Base-by-base conservation (phyloP, 2,113 vertebrate species). In the Formicarius rufipectus region DNA sequence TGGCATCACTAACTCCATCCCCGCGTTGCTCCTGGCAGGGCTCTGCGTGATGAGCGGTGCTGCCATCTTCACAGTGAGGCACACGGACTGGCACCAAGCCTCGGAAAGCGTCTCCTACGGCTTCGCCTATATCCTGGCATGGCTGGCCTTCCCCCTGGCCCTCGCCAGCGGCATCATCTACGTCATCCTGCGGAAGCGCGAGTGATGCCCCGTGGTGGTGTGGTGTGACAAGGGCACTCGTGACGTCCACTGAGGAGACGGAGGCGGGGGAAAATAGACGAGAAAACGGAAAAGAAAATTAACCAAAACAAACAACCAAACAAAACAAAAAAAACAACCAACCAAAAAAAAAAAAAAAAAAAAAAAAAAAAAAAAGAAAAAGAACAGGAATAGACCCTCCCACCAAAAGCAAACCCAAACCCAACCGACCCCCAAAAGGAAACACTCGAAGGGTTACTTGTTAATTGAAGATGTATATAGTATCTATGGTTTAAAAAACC, bases 401-500 rank as follows among this genome's bases (percentile, higher is more conserved):
- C 90, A 81, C 35, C 69, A 88, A 92, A 90, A 82, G 49, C 77
- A 91, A 82, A 79, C 60, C 55, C 82, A 96, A 97, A 91, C 96
- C 95, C 81, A 94, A 91, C 81, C n/a, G 9, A 84, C 90, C 96
- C 96, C 82, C 56, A 95, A 92, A 96, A 93, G 74, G 97, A 97
- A 97, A 95, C 87, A 83, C 81, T 89, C 96, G 76, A 89, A 93
- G 93, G 93, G 96, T 98, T 98, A 98, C 97, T 98, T 98, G 98
- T 99, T 98, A 97, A 98, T 98, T 98, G 98, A 99, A 99, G 99
- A 98, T 99, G 99, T 99, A 99, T 99, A 99, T 99, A 99, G 98
- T 99, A 99, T 99, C 99, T 99, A 98, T 98, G 99, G 99, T 99
- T 99, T 99, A 99, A 98, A 98, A 99, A 99, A 99, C 99, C 98